Percentiles rank a stretch among this genome's conserved stretches.
Conservation (phyloP, 2,113 vertebrate genomes). For the Lucifuga dentata region DNA sequence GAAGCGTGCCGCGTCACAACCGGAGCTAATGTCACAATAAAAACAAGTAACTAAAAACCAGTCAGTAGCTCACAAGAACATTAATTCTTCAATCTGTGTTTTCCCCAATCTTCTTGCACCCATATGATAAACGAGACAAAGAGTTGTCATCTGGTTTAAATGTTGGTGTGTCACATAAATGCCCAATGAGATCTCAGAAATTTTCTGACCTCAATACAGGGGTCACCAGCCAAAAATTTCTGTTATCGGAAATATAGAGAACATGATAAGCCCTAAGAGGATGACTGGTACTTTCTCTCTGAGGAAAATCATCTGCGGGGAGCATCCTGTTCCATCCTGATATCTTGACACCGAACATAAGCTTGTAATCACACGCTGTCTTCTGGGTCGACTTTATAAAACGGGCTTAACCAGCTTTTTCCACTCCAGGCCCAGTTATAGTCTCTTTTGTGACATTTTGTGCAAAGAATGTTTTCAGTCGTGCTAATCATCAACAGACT, state of each 20-base stretch:
- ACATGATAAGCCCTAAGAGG: conserved; percentile 30
- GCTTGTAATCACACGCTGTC: conserved; percentile 57
- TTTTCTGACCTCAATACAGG: conserved; percentile 27
- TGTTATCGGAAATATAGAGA: conserved; percentile 33
- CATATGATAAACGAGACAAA: not conserved
- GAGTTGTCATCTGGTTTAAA: conserved; percentile 23
- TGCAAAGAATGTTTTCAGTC: conserved; percentile 54
- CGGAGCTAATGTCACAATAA: too few relatives aligned
- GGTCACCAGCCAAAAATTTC: conserved; percentile 27
- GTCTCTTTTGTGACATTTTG: conserved; percentile 49
- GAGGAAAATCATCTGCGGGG: conserved; percentile 22
- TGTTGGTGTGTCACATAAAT: conserved; percentile 3
- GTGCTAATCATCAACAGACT: conserved; percentile 47
- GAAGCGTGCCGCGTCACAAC: too few relatives aligned
- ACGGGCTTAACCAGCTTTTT: conserved; percentile 66
- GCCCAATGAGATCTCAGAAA: conserved; percentile 41
- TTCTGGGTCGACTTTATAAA: conserved; percentile 36
- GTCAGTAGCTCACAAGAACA: too few relatives aligned
- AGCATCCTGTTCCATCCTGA: conserved; percentile 53
- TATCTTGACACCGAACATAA: conserved; percentile 66
- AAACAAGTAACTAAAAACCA: too few relatives aligned
- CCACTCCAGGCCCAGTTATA: conserved; percentile 45
- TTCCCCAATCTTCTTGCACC: too few relatives aligned
- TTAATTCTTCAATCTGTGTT: too few relatives aligned
- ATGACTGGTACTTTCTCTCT: conserved; percentile 29